phyloP scores from a whole-genome alignment of 64 coral and sea anemone species.

The Anthopleura sola region DNA sequence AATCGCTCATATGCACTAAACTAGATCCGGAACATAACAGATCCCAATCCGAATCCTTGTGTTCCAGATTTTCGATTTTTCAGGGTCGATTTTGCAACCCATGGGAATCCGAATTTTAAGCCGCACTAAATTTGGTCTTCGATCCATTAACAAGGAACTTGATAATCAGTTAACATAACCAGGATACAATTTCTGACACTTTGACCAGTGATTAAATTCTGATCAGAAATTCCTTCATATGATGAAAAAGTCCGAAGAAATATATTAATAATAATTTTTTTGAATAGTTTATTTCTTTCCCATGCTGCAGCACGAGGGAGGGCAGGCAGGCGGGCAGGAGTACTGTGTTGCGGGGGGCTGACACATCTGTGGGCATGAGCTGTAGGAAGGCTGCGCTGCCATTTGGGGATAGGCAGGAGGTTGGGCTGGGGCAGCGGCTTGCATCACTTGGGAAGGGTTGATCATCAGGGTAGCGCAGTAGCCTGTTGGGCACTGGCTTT shows the following conservation, averaged over 20 bases:
- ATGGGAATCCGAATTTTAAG: neutral
- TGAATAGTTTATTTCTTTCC: neutral
- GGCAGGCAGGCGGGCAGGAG: neutral
- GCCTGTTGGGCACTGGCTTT: slow-evolving; percentile 7
- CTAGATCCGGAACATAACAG: neutral
- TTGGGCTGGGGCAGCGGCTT: neutral
- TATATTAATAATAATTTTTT: neutral
- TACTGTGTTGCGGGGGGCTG: neutral
- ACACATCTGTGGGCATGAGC: slow-evolving; percentile 16
- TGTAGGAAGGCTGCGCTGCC: neutral
- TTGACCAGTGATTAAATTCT: no score
- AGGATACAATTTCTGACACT: neutral
- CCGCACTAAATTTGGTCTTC: neutral
- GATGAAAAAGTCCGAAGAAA: no score
- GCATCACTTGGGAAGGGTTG: slow-evolving; percentile 3
- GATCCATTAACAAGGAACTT: neutral
- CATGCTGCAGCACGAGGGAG: neutral
- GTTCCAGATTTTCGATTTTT: neutral
- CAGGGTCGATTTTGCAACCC: neutral
- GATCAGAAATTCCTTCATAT: no score
- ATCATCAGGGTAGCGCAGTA: slow-evolving; percentile 28
- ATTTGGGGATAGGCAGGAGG: neutral
- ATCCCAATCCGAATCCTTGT: neutral
- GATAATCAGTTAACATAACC: neutral
- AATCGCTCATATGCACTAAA: no score